These are phyloP conservation scores for Neotoxoptera formosana DNA, from an alignment of 1,140 invertebrate genomes.

Conservation along the genomic window DNA sequence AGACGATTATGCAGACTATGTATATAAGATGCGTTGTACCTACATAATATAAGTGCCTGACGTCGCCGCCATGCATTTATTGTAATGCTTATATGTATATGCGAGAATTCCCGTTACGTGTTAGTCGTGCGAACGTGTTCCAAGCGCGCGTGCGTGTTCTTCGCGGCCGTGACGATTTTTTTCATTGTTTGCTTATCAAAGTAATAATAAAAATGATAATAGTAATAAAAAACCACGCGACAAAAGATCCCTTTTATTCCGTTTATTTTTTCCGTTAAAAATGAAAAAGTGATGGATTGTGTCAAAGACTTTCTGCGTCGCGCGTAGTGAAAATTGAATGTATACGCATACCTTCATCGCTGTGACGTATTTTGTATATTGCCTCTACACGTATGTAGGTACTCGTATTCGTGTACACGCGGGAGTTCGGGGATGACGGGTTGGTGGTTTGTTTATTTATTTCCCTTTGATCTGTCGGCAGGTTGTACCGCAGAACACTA, in stretches of 20 bases:
- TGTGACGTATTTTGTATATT: not conserved
- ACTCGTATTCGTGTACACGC: not conserved
- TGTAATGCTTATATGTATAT: not conserved
- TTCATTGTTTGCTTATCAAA: slow-evolving; percentile 37
- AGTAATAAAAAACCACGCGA: not conserved
- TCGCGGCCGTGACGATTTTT: not conserved
- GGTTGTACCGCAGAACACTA: not conserved
- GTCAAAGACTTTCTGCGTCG: not conserved
- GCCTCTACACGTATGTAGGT: not conserved
- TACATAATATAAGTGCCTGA: not conserved
- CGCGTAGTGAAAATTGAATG: not conserved
- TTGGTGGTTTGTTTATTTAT: not conserved
- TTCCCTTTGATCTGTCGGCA: not conserved
- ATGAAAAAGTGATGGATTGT: not conserved
- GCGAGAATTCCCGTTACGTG: slow-evolving; percentile 25
- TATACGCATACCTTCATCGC: not conserved
- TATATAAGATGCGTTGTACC: not conserved
- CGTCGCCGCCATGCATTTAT: not conserved
- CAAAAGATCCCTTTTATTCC: not conserved
- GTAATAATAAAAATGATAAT: no score
- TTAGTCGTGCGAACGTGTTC: slow-evolving; percentile 29
- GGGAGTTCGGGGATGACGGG: not conserved
- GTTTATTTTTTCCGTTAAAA: slow-evolving; percentile 17
- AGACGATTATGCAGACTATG: not conserved
- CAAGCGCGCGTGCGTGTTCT: not conserved